These are phyloP conservation scores for Sminthurinus aureus DNA, from an alignment of 2,888 invertebrate genomes.

Conservation along the genomic window DNA sequence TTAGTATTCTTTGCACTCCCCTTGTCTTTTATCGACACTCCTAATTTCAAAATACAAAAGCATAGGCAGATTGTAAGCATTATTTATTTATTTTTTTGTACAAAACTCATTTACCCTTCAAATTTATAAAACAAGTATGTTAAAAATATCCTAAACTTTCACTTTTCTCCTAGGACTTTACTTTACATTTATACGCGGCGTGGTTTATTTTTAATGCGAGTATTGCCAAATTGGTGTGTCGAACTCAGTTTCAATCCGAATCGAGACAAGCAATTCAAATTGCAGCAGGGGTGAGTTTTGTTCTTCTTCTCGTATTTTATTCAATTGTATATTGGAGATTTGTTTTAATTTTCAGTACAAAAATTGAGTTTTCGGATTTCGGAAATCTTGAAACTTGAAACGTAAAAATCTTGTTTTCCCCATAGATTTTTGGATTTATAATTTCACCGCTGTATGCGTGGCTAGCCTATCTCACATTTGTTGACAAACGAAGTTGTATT, in stretches of 20 bases:
- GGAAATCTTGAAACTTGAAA: background rate
- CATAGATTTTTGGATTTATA: constrained; percentile 26
- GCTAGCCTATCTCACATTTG: constrained; percentile 29
- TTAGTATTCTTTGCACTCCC: background rate
- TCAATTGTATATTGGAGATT: too few relatives aligned
- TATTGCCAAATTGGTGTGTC: constrained; percentile 19
- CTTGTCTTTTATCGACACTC: background rate
- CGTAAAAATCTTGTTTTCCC: background rate
- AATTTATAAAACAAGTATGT: too few relatives aligned
- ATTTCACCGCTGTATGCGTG: constrained; percentile 15
- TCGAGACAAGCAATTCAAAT: constrained; percentile 1
- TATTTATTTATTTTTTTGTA: too few relatives aligned
- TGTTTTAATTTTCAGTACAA: too few relatives aligned
- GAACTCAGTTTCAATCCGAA: background rate
- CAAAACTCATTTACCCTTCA: too few relatives aligned
- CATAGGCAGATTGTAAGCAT: background rate
- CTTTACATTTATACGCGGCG: constrained; percentile 9
- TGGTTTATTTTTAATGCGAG: constrained; percentile 33
- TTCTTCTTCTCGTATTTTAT: too few relatives aligned
- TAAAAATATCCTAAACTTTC: too few relatives aligned
- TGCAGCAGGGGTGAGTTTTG: constrained; percentile 13
- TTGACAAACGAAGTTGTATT: constrained; percentile 10
- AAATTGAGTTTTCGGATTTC: background rate
- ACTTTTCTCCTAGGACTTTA: constrained; percentile 17
- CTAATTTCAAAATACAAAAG: background rate